Conservation (phyloP, 1,140 invertebrate species). For the Penaeus chinensis region DNA sequence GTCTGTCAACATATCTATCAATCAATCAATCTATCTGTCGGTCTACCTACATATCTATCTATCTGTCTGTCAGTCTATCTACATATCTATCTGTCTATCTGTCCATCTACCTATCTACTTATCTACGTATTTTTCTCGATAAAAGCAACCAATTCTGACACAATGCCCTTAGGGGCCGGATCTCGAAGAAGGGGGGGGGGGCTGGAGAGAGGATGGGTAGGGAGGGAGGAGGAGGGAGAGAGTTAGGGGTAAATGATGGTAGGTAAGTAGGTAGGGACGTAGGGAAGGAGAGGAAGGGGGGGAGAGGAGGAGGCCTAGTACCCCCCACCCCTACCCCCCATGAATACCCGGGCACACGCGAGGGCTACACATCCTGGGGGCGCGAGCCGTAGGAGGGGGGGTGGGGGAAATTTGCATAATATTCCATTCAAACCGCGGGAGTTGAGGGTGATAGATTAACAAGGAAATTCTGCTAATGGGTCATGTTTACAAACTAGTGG, state of each 20-base stretch:
- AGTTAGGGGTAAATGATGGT: too few species aligned
- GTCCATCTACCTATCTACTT: too few species aligned
- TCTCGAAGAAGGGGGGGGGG: background rate
- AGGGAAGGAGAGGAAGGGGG: background rate
- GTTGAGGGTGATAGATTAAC: constrained; percentile 44
- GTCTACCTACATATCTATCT: too few species aligned
- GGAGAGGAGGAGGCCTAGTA: too few species aligned
- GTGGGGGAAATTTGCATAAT: constrained; percentile 39
- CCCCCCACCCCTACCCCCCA: too few species aligned
- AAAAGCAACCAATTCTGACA: too few species aligned
- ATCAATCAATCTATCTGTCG: too few species aligned
- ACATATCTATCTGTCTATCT: too few species aligned
- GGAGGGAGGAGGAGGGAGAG: background rate
- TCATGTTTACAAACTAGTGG: constrained; percentile 44
- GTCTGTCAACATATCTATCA: too few species aligned
- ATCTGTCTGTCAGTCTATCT: too few species aligned
- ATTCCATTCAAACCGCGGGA: constrained; percentile 45
- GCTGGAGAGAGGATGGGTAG: background rate
- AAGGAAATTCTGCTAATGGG: constrained; percentile 46
- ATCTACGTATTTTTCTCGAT: too few species aligned
- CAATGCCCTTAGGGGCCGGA: background rate
- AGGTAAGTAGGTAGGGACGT: too few species aligned
- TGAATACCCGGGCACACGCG: background rate
- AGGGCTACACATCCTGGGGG: background rate
- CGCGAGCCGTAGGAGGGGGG: background rate